phyloP scores from a whole-genome alignment of 92 coral and sea anemone species.

The Phymanthus crucifer region DNA sequence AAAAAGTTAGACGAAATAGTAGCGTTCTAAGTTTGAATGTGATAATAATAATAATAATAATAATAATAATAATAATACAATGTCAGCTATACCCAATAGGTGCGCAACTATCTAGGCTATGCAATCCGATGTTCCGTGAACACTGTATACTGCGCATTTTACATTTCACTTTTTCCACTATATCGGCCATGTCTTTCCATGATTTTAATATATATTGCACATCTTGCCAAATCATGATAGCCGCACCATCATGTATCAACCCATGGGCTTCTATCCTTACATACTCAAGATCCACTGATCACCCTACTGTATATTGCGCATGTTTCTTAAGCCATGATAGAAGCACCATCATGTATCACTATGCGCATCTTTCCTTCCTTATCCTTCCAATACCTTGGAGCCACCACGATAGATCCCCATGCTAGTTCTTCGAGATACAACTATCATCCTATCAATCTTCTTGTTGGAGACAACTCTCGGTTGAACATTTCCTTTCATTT shows the following conservation, averaged over 20 bases:
- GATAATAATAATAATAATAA: no score
- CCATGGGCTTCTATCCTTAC: neutral
- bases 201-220: neutral
- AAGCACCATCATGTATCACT: neutral
- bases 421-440: conserved; percentile 21
- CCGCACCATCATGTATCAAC: neutral
- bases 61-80: no score
- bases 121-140: no score
- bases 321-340: neutral
- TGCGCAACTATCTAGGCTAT: no score
- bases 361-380: neutral
- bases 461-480: conserved; percentile 15
- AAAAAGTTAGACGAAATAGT: no score
- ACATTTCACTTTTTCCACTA: no score
- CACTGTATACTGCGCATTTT: neutral
- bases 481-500: neutral
- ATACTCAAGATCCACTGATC: neutral
- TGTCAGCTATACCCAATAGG: no score
- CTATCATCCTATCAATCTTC: conserved; percentile 25
- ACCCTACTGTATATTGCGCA: neutral
- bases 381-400: neutral
- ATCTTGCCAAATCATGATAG: no score
- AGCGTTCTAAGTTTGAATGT: no score
- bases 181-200: neutral
- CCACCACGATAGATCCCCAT: conserved; percentile 16